Evolutionary conservation across 2,797 vertebrate genomes (phyloP).

Genomic region (Sebastes matsubarae): DNA sequence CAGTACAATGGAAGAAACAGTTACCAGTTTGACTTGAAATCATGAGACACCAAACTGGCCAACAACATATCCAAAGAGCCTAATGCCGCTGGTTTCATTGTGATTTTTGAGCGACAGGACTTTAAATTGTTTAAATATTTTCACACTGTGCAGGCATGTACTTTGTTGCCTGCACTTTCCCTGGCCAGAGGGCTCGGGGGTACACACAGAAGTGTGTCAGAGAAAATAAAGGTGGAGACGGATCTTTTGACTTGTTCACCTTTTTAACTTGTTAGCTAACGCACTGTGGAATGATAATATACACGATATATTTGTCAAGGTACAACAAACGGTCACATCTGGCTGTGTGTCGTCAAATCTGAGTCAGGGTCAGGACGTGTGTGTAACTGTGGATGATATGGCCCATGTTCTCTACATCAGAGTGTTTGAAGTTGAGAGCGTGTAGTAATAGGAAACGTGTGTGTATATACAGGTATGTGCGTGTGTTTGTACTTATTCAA

Average conservation of each 20-base stretch:
- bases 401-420: conserved; percentile 29
- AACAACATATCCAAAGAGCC: background rate
- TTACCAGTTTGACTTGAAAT: background rate
- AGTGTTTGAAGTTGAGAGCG: conserved; percentile 62
- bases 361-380: conserved; percentile 15
- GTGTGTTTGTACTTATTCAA: conserved; percentile 1
- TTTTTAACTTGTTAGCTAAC: background rate
- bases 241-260: conserved; percentile 34
- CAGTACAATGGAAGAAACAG: background rate
- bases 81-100: background rate
- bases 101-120: background rate
- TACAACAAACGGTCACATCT: conserved; percentile 27
- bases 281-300: conserved; percentile 18
- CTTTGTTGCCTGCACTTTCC: background rate
- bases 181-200: conserved; percentile 39
- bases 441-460: conserved; percentile 49
- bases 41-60: background rate
- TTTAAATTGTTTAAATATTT: conserved; percentile 41
- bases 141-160: conserved; percentile 29
- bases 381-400: conserved; percentile 6
- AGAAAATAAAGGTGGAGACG: conserved; percentile 20
- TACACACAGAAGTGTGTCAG: background rate
- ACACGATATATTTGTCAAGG: background rate
- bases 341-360: conserved; percentile 12
- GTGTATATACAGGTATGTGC: background rate